Base-by-base conservation (phyloP, 2,888 invertebrate genomes). In the Camptogramma bilineatum region DNA sequence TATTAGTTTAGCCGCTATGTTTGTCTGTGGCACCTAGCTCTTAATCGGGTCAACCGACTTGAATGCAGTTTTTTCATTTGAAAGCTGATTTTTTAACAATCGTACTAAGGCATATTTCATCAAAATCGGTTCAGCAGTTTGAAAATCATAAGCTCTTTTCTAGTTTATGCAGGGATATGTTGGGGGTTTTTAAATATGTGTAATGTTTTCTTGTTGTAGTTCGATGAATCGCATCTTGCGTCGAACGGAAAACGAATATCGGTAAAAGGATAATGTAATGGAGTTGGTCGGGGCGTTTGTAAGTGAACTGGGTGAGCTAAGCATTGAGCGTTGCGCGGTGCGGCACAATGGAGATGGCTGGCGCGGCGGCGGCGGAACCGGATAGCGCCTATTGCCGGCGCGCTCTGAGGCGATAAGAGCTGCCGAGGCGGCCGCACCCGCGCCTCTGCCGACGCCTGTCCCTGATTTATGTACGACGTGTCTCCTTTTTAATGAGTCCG, bases 401-500 rank as follows among this genome's bases (percentile, higher is more conserved):
- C 79, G 78, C 83, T 82, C 80, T 75, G 76, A 76, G 81, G 84
- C 86, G 91, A 92, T 91, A 91, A 91, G 87, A 82, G 80, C 77
- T 77, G 75, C 79, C 81, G 77, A 79, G 80, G 70, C 78, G 72
- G 79, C 78, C 81, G 82, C 78, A 70, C 78, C 73, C 77, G 75
- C 73, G 67, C 70, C 72, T 73, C 68, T 71, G 74, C 80, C 84
- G 78, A 78, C 83, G 82, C 85, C 84, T 80, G 80, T 74, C 75
- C 85, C 86, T 91, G 93, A 93, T 93, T 93, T 93, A 93, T 93
- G 90, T 90, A 86, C 90, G 91, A 88, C 91, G 87, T 90, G 91
- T 91, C 91, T 92, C 91, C 91, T 92, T 90, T 93, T 93, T 93
- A 93, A 93, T 92, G 93, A 92, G 92, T 87, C 89, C 81, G 90